phyloP scores from a whole-genome alignment of 30 jellyfish, hydroid and myxozoan species.

The Hydractinia symbiolongicarpus region DNA sequence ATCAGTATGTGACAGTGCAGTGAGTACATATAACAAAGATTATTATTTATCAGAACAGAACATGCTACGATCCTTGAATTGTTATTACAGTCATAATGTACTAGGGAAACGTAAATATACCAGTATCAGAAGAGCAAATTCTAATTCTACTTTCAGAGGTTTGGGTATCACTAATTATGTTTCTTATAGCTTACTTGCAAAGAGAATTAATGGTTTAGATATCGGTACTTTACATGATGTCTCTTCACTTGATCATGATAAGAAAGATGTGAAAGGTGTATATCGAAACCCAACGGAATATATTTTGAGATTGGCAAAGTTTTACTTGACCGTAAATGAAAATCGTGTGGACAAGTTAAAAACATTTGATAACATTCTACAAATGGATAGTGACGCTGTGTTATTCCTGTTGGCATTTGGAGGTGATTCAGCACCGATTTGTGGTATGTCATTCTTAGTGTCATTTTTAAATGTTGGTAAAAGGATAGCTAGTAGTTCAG shows the following conservation, averaged over 20 bases:
- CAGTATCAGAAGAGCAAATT: background rate
- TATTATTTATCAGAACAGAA: background rate
- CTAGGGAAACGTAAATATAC: background rate
- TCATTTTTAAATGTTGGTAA: background rate
- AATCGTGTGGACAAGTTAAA: background rate
- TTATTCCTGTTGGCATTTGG: background rate
- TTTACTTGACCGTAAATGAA: background rate
- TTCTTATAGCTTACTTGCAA: background rate
- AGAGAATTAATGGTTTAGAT: background rate
- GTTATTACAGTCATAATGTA: background rate
- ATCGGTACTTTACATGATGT: background rate
- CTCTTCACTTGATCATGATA: rapidly evolving
- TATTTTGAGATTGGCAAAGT: background rate
- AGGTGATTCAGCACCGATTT: background rate
- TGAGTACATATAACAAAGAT: background rate
- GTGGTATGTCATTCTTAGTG: background rate
- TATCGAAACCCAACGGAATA: background rate
- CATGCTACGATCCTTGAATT: background rate
- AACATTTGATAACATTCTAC: background rate
- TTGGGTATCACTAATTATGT: background rate
- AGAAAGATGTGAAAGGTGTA: rapidly evolving
- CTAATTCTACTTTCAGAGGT: background rate
- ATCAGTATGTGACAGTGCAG: background rate
- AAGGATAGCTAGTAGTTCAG: background rate
- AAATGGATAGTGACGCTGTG: background rate